Evolutionary conservation across 2,797 vertebrate species (phyloP), one percentile per base, ranked within the genome.

Genomic region (Tiaroga cobitis): DNA sequence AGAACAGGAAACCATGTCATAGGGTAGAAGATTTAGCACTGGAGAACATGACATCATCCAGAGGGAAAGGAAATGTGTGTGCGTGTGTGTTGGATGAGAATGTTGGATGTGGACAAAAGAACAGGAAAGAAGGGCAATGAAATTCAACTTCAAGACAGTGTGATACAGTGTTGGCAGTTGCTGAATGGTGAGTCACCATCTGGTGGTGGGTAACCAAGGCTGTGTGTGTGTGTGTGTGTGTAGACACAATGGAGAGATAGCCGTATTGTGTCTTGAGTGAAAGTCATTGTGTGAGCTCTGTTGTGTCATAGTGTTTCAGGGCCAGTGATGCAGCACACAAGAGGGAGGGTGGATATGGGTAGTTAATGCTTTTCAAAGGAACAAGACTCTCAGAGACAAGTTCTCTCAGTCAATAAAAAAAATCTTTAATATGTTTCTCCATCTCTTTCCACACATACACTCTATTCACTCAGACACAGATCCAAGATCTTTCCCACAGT

Each of bases 41-140:
- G 82, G 82, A 86, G 84, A 90, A 54, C 34, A 80, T 89, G 84
- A 92, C 86, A 86, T 91, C 90, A 90, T 90, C 73, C 80, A 83
- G 46, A 83, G 79, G 72, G 41, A 88, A 77, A 86, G 89, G 73
- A 78, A 82, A 78, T 72, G 32, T 81, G 72, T 76, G 54, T 87
- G 74, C 82, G 87, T 69, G 37, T 82, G 19, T 82, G 43, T 34
- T 4, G 37, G 5, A 5, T 6, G 37, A 37, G 24, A 43, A 51
- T 56, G 32, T 54, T 76, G 73, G 73, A 76, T 13, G 29, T 59
- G 56, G 59, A 68, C 46, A 51, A 84, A 78, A 83, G 39, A 85
- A 67, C 18, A 77, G 32, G 43, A 39, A 77, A 65, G 67, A 26
- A 69, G 70, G 56, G 61, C 19, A 56, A 84, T 74, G 67, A 68